phyloP scores from a whole-genome alignment of 2,888 invertebrate genomes.

The Lithophane leautieri region DNA sequence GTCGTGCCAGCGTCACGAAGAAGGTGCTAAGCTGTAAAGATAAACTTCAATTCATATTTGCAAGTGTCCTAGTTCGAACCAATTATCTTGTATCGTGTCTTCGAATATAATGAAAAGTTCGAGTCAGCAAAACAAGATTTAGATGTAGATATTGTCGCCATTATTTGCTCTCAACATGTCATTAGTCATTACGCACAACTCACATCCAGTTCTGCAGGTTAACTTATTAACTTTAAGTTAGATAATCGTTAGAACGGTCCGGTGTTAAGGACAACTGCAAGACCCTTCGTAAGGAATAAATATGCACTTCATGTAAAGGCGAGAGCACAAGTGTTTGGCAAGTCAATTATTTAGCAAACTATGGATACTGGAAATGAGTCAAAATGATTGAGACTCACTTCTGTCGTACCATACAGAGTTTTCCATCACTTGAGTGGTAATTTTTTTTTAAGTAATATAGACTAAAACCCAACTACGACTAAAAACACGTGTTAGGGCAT shows the following conservation, averaged over 20 bases:
- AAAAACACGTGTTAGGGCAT: too few relatives aligned
- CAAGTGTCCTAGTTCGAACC: neutral
- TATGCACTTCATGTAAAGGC: constrained; percentile 76
- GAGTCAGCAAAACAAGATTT: neutral
- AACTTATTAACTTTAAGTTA: constrained; percentile 57
- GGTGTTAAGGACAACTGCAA: constrained; percentile 82
- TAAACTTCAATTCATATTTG: neutral
- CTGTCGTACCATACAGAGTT: too few relatives aligned
- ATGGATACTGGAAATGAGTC: neutral
- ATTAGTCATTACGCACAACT: constrained; percentile 21
- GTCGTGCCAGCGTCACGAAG: neutral
- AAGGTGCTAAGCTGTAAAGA: neutral
- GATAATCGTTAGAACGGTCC: constrained; percentile 71
- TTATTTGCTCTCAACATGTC: constrained; percentile 26
- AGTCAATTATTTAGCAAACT: neutral
- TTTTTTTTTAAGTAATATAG: too few relatives aligned
- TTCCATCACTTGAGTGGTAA: neutral
- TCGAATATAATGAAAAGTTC: neutral
- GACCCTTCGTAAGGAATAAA: constrained; percentile 76
- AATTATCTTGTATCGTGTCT: neutral
- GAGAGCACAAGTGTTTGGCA: constrained; percentile 53
- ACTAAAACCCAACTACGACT: too few relatives aligned
- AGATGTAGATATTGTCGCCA: neutral
- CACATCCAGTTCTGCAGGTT: constrained; percentile 39
- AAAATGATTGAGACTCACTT: neutral